Conservation (phyloP, 2,113 vertebrate genomes). For the Nymphicus hollandicus region DNA sequence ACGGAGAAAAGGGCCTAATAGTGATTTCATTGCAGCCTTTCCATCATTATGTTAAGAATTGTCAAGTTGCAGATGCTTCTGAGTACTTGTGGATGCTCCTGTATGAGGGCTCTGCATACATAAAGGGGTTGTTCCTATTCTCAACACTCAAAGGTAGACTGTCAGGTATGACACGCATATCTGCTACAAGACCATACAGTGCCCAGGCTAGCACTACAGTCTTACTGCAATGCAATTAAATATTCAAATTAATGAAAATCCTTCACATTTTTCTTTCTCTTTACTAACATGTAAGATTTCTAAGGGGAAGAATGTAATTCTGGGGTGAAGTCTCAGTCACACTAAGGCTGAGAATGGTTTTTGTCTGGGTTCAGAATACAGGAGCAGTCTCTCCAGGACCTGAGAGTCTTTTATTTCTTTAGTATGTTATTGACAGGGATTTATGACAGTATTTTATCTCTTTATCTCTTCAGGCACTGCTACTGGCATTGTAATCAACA, state of each 20-base stretch:
- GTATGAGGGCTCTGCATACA: background rate
- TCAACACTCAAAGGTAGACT: background rate
- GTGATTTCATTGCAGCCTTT: rapidly evolving
- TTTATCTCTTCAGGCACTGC: conserved; percentile 68
- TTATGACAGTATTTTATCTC: background rate
- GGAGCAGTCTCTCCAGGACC: background rate
- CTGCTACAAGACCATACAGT: background rate
- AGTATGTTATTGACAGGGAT: background rate
- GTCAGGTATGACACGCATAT: no score
- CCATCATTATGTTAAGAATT: background rate
- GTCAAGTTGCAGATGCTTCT: background rate
- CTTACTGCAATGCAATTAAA: background rate
- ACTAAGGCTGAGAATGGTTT: background rate
- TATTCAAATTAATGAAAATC: background rate
- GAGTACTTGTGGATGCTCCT: background rate
- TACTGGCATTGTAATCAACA: conserved; percentile 79
- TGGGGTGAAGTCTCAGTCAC: background rate
- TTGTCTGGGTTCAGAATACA: background rate
- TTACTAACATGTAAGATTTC: background rate
- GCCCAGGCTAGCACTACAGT: background rate
- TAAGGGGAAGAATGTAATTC: background rate
- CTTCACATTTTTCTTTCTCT: background rate
- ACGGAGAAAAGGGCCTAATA: background rate
- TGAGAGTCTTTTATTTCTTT: background rate
- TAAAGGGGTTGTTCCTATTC: background rate